Evolutionary conservation across 2,797 vertebrate genomes (phyloP).

Genomic region (Esox lucius): DNA sequence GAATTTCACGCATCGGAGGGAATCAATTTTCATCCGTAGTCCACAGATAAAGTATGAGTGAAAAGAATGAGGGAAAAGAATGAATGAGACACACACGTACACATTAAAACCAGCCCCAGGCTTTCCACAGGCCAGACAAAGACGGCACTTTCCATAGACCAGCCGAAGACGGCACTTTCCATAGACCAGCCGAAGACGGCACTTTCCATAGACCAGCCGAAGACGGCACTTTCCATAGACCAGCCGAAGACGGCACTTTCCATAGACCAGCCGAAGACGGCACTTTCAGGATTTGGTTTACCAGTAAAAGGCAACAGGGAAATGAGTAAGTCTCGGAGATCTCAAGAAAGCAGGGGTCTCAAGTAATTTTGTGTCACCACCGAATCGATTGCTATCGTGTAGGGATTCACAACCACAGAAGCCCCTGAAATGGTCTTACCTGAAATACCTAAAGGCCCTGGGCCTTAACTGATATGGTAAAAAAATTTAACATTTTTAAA

Average conservation of each 20-base stretch:
- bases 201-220: too few species aligned
- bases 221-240: too few species aligned
- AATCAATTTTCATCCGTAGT: neutral
- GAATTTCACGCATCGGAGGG: neutral
- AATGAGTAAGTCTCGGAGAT: neutral
- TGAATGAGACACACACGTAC: neutral
- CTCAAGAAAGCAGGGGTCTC: neutral
- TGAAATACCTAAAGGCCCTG: too few species aligned
- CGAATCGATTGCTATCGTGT: too few species aligned
- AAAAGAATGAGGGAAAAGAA: neutral
- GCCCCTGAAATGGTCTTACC: too few species aligned
- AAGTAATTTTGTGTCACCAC: neutral
- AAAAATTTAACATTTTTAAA: too few species aligned
- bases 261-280: too few species aligned
- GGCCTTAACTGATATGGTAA: too few species aligned
- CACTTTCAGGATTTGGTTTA: neutral
- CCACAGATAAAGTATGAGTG: neutral
- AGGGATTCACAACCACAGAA: too few species aligned
- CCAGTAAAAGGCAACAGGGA: neutral
- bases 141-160: neutral
- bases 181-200: too few species aligned
- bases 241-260: too few species aligned
- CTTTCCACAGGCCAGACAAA: neutral
- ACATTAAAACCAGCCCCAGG: neutral
- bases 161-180: too few species aligned